Evolutionary conservation across 2,797 vertebrate species (phyloP).

Genomic region (Aotus griseimembra): DNA sequence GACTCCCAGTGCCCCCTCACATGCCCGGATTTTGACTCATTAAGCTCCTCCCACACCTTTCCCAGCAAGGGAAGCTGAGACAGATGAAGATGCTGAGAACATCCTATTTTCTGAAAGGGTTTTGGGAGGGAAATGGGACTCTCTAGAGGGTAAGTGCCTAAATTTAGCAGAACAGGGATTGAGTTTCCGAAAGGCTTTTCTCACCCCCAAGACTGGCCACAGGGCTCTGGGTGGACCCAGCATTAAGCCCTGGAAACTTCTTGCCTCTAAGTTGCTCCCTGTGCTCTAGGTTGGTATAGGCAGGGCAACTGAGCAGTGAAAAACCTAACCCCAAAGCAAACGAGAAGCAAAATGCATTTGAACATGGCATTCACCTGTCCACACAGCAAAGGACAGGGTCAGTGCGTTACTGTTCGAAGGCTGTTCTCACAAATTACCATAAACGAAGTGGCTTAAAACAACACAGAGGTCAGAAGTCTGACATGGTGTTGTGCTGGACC

Average conservation of each 20-base stretch:
- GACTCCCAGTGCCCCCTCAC: fast-evolving
- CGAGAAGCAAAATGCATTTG: not conserved
- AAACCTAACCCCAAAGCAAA: not conserved
- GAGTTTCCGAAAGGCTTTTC: not conserved
- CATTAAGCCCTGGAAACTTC: not conserved
- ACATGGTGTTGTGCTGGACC: not conserved
- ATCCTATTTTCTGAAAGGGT: not conserved
- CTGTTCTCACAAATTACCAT: fast-evolving
- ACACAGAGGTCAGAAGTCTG: not conserved
- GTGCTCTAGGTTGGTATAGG: not conserved
- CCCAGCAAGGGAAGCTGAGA: not conserved
- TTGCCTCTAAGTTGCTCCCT: not conserved
- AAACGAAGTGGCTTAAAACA: not conserved
- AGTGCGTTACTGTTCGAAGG: fast-evolving
- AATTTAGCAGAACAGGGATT: not conserved
- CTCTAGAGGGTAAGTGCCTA: not conserved
- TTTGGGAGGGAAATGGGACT: not conserved
- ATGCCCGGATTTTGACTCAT: not conserved
- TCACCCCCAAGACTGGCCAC: not conserved
- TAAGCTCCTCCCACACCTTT: not conserved
- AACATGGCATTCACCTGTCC: fast-evolving
- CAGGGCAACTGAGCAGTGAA: not conserved
- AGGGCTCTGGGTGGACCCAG: not conserved
- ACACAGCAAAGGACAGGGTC: fast-evolving
- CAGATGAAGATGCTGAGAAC: not conserved